Evolutionary conservation across 2,113 vertebrate genomes (phyloP).

Genomic region (western clawed frog (Xenopus tropicalis)): UCB_Xtro_10.0 CM004451.2:16812501-16813000

Average conservation of each 20-base stretch:
- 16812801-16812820: too few relatives aligned
- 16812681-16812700: constrained; percentile 10
- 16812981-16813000: too few relatives aligned
- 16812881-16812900: too few relatives aligned
- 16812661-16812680: constrained; percentile 18
- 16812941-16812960: too few relatives aligned
- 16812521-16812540: constrained; percentile 17
- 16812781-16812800: too few relatives aligned
- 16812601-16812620: background rate
- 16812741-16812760: constrained; percentile 1
- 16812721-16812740: background rate
- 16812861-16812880: too few relatives aligned
- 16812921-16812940: too few relatives aligned
- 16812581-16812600: constrained; percentile 16
- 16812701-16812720: background rate
- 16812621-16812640: background rate
- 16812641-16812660: constrained; percentile 8
- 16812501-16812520: constrained; percentile 29
- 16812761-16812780: background rate
- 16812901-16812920: too few relatives aligned
- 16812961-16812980: too few relatives aligned
- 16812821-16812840: too few relatives aligned
- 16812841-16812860: too few relatives aligned
- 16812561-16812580: constrained; percentile 21
- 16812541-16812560: constrained; percentile 5